A percentile compares a stretch with the other conserved stretches of the same genome.
These are phyloP conservation scores for Nerophis ophidion DNA, from an alignment of 2,113 vertebrate species.

Conservation along the genomic window DNA sequence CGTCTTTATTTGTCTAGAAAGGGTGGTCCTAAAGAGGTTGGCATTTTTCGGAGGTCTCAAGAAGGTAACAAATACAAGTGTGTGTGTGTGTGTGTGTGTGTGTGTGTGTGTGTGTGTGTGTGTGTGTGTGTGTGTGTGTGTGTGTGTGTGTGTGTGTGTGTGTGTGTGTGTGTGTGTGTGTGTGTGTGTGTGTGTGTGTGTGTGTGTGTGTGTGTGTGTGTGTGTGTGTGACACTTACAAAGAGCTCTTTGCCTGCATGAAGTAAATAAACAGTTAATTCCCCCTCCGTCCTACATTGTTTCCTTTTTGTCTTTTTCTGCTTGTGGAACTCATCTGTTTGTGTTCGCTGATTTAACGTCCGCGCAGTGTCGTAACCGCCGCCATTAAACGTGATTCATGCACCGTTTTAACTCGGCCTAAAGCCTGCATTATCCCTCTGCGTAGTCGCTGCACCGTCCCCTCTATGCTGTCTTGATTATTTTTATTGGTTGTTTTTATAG, in stretches of 20 bases:
- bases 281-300: slow-evolving; percentile 32
- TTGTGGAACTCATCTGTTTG: slow-evolving; percentile 30
- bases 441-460: too few relatives aligned
- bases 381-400: slow-evolving; percentile 44
- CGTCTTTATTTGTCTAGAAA: too few relatives aligned
- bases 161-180: slow-evolving; percentile 15
- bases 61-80: too few relatives aligned
- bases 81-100: slow-evolving; percentile 1
- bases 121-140: slow-evolving; percentile 2
- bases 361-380: slow-evolving; percentile 29
- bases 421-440: background rate
- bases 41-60: too few relatives aligned
- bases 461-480: too few relatives aligned
- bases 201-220: slow-evolving; percentile 7
- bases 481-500: too few relatives aligned
- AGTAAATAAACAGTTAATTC: slow-evolving; percentile 43
- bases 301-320: slow-evolving; percentile 23
- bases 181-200: slow-evolving; percentile 1
- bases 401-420: slow-evolving; percentile 31
- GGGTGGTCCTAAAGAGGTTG: too few relatives aligned
- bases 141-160: slow-evolving; percentile 5
- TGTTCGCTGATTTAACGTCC: slow-evolving; percentile 43
- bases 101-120: slow-evolving; percentile 11
- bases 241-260: slow-evolving; percentile 6
- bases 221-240: background rate